Evolutionary conservation across 2,113 vertebrate species (phyloP).

Genomic region (Xiphophorus couchianus): DNA sequence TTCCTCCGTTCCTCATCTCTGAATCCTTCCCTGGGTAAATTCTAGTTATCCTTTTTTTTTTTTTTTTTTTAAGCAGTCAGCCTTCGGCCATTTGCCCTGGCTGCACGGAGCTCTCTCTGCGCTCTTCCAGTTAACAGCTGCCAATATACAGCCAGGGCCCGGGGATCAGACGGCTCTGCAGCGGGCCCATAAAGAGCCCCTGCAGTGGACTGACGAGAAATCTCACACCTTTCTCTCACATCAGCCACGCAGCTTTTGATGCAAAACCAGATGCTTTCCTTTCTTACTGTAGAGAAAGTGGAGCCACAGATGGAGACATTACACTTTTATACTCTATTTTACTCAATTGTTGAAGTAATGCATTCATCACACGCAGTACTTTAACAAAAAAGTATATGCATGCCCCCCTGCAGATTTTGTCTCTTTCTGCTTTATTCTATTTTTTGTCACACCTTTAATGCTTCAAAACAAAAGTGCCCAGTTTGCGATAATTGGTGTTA

Average conservation of each 20-base stretch:
- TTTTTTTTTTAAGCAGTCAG: constrained; percentile 49
- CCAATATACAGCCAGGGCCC: constrained; percentile 82
- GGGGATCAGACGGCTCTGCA: constrained; percentile 80
- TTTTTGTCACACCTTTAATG: no score
- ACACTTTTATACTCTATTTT: neutral
- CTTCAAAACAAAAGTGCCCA: neutral
- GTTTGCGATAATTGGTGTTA: no score
- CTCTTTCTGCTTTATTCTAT: no score
- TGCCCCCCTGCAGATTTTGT: no score
- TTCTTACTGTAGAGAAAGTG: constrained; percentile 50
- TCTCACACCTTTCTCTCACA: constrained; percentile 83
- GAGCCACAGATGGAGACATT: constrained; percentile 25
- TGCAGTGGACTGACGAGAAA: constrained; percentile 80
- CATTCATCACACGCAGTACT: no score
- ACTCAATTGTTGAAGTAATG: no score
- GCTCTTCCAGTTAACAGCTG: constrained; percentile 80
- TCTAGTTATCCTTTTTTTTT: constrained; percentile 24
- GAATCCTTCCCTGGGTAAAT: constrained; percentile 9
- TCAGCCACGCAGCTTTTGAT: constrained; percentile 85
- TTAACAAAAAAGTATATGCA: no score
- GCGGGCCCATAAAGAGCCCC: constrained; percentile 80
- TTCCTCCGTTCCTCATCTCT: neutral
- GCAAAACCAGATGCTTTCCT: constrained; percentile 61
- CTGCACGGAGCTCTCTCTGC: constrained; percentile 66
- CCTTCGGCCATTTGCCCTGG: constrained; percentile 81